Evolutionary conservation across 2,797 vertebrate genomes (phyloP), one percentile per base, ranked within the genome.

Genomic region (Philypnodon macrostomus): DNA sequence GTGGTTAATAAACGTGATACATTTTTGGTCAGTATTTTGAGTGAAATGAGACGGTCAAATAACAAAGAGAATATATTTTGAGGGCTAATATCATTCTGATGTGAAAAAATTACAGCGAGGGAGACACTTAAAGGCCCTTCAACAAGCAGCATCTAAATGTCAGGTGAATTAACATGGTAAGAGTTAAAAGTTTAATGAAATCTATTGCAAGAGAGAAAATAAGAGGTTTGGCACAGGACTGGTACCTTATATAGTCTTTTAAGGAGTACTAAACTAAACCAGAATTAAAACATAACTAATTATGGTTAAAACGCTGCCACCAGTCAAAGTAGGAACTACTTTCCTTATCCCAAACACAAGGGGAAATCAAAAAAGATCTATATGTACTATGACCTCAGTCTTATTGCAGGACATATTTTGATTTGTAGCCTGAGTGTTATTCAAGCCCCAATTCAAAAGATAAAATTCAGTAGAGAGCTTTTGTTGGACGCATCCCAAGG

Each of bases 121-220:
- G 59, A n/a, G n/a, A 60, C 65, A 72, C 70, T 72, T 62, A 70
- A 67, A 45, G 67, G 63, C 67, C 52, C 65, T 26, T 55, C 65
- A 67, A 33, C 35, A 67, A 59, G 41, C 39, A 60, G 59, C 50
- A 53, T 78, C 16, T 57, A 89, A 85, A 85, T 88, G 85, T 85
- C 85, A 87, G 79, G 68, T 42, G 59, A 86, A 81, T 88, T 84
- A 89, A 70, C 79, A 74, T 45, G 62, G 63, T 72, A 80, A 79
- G 79, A 87, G 83, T 84, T 81, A 85, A 85, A 88, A 81, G 81
- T 80, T 83, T 77, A 84, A 87, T 87, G 77, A 85, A 90, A 87
- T 85, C 73, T 81, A 81, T 75, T 72, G 77, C 66, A 13, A 55
- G 56, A 53, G 58, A 64, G 80, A 58, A 84, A 85, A 85, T 86